These are phyloP conservation scores for Tuberolachnus salignus DNA, from an alignment of 2,888 invertebrate genomes.

Conservation along the genomic window DNA sequence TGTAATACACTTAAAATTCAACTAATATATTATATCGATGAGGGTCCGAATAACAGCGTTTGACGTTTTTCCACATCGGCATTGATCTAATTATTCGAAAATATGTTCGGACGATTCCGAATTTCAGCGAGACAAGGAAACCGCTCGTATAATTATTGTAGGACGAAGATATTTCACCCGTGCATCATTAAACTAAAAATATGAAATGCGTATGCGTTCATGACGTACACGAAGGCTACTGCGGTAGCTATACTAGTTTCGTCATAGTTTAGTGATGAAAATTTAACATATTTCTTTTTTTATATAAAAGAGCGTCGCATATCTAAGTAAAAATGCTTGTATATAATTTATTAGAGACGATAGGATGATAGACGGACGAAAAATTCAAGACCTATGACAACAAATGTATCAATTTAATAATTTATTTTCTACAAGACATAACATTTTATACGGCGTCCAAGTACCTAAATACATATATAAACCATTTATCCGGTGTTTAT, in stretches of 20 bases:
- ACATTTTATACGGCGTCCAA: no score
- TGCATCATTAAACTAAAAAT: constrained; percentile 55
- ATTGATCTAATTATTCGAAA: constrained; percentile 19
- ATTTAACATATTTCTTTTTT: neutral
- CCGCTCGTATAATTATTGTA: constrained; percentile 1
- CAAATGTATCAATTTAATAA: neutral
- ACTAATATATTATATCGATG: no score
- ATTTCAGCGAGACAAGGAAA: neutral
- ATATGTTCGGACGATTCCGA: neutral
- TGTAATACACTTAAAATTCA: no score
- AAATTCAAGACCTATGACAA: no score
- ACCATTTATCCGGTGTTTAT: no score
- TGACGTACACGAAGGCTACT: constrained; percentile 16
- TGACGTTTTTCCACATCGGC: neutral
- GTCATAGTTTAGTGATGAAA: constrained; percentile 30
- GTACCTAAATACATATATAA: no score
- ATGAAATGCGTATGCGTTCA: constrained; percentile 45
- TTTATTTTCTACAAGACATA: neutral
- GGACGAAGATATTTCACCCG: constrained; percentile 37
- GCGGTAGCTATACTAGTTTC: neutral
- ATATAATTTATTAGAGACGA: no score
- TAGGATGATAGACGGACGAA: no score
- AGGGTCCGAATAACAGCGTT: neutral
- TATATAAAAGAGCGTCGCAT: no score
- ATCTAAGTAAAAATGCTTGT: no score